Evolutionary conservation across 1,140 invertebrate genomes (phyloP).

Genomic region (Papilio dardanus): DNA sequence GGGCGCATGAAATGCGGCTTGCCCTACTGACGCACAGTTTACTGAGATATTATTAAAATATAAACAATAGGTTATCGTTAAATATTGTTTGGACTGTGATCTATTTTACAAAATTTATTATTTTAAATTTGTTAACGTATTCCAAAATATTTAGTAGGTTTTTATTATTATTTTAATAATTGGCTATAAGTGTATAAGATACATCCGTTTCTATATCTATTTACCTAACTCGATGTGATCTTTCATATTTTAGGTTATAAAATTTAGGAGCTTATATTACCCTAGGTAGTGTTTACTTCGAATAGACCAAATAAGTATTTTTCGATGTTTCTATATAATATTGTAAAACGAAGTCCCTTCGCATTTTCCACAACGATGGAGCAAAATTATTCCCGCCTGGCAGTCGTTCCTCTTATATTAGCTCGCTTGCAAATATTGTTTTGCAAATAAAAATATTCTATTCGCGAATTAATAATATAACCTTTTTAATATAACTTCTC

Average conservation of each 20-base stretch:
- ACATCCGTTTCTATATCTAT: slow-evolving; percentile 14
- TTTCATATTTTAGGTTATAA: slow-evolving; percentile 23
- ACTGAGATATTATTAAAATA: slow-evolving; percentile 7
- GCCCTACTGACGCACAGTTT: neutral
- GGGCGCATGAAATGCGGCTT: neutral
- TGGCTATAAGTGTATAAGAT: slow-evolving; percentile 15
- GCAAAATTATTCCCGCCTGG: neutral
- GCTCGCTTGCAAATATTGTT: neutral
- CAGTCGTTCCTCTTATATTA: neutral
- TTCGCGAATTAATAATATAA: neutral
- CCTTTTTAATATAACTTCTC: neutral
- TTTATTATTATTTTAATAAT: slow-evolving; percentile 4
- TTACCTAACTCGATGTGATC: slow-evolving; percentile 12
- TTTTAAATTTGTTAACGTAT: neutral
- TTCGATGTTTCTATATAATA: slow-evolving; percentile 11
- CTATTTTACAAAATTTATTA: slow-evolving; percentile 21
- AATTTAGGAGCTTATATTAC: slow-evolving; percentile 24
- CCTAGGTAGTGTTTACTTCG: neutral
- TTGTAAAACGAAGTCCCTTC: neutral
- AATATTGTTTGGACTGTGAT: slow-evolving; percentile 20
- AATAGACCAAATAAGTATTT: slow-evolving; percentile 19
- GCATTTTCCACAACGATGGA: neutral
- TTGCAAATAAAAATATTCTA: slow-evolving; percentile 8
- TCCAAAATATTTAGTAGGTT: neutral
- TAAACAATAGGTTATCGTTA: neutral